Evolutionary conservation across 2,888 invertebrate genomes (phyloP), one percentile per base, ranked within the genome.

Genomic region (Myopa tessellatipennis): DNA sequence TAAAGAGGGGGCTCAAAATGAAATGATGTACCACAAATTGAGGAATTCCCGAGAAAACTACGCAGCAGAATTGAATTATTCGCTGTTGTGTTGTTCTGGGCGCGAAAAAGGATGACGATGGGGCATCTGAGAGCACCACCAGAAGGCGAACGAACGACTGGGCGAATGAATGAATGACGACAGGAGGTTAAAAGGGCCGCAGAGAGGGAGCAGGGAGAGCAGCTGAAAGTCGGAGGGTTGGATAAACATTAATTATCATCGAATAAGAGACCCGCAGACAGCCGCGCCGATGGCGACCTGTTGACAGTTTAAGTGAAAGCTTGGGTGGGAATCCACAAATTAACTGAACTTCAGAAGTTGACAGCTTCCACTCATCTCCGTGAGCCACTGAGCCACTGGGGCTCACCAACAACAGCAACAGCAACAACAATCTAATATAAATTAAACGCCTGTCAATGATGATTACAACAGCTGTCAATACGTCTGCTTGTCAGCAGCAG

Each of bases 251-350:
- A 70, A 70, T 40, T 60, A 40, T 40, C 8, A n/a, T 26, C 26
- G 16, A 55, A n/a, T 55, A 4, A 55, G 55, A 61, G 34, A 10
- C 61, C 61, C 18, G 61, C 18, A 26, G 61, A 34, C 61, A 58
- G 34, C 61, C 10, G 55, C 10, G 55, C 55, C 16, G 55, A n/a
- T 38, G 1, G n/a, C 61, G 26, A 86, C 86, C 85, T 86, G 86
- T 86, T 86, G 85, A 85, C 86, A 86, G 85, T 86, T 85, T 86
- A 86, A 86, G 86, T 85, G 86, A 85, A 85, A 68, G 34, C 16
- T 65, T 63, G 65, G 36, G 14, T 38, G 65, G 38, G 36, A 36
- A 16, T 5, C 65, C 38, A 38, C 65, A 65, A 65, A 65, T 65
- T 65, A 65, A 65, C 65, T 38, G 4, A 70, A 52, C 55, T 55